Conservation (phyloP, 2,888 invertebrate genomes). For the Epirrhoe tristata region DNA sequence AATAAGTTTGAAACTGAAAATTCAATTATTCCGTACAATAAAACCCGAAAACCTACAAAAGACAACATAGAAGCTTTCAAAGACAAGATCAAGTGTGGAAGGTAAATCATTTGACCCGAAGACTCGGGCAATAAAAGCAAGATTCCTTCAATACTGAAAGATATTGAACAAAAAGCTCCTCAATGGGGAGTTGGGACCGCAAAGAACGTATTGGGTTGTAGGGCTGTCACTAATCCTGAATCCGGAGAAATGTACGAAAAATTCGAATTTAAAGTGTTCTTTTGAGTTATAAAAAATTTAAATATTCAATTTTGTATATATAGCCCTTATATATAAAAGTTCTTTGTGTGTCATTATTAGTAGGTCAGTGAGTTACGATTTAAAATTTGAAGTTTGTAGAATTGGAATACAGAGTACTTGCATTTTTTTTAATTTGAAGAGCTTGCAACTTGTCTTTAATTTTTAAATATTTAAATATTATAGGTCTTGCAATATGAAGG, state of each 20-base stretch:
- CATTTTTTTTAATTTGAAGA: no score
- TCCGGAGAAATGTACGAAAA: slow-evolving; percentile 3
- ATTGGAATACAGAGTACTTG: no score
- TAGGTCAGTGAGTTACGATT: no score
- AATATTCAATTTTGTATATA: no score
- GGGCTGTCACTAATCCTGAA: slow-evolving; percentile 32
- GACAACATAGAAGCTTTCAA: slow-evolving; percentile 18
- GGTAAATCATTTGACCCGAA: slow-evolving; percentile 35
- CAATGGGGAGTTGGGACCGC: slow-evolving; percentile 36
- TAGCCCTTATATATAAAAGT: no score
- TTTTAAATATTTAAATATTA: no score
- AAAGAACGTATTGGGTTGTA: slow-evolving; percentile 38
- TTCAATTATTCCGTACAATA: slow-evolving; percentile 6
- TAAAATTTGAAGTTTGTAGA: no score
- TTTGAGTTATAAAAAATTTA: neutral
- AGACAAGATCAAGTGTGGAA: slow-evolving; percentile 29
- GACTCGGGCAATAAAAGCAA: slow-evolving; percentile 45
- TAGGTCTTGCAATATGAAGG: no score
- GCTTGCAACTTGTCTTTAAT: no score
- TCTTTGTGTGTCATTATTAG: no score
- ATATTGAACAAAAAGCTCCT: slow-evolving; percentile 55
- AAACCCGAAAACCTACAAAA: slow-evolving; percentile 9
- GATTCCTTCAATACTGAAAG: slow-evolving; percentile 56
- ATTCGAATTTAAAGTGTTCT: neutral
- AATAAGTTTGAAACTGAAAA: neutral